These are phyloP conservation scores for Eilema caniola DNA, from an alignment of 2,888 invertebrate species.

Conservation along the genomic window DNA sequence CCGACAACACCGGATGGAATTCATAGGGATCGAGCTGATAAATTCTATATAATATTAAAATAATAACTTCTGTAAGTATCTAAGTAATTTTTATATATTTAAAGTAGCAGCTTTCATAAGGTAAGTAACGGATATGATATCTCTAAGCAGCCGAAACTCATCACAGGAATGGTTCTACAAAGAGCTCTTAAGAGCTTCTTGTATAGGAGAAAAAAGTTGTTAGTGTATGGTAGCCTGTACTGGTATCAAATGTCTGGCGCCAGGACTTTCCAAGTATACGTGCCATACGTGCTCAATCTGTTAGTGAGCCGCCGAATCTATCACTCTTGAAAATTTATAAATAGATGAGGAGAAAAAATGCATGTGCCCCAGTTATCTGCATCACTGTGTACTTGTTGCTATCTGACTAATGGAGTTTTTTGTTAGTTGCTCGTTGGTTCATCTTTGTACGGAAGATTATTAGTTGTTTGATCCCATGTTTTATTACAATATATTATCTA, in stretches of 20 bases:
- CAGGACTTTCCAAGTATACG: conserved; percentile 59
- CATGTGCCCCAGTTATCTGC: conserved; percentile 72
- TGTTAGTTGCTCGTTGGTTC: conserved; percentile 31
- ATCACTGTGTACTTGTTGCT: conserved; percentile 48
- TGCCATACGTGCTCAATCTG: conserved; percentile 59
- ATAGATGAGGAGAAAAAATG: conserved; percentile 76
- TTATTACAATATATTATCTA: neutral
- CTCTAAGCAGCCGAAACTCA: conserved; percentile 1
- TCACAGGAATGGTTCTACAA: conserved; percentile 37
- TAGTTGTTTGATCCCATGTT: neutral
- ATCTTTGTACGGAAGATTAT: conserved; percentile 16
- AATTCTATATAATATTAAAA: neutral
- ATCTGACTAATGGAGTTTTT: conserved; percentile 59
- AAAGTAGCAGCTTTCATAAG: neutral
- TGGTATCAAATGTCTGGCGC: conserved; percentile 69
- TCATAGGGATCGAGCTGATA: neutral
- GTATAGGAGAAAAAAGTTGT: conserved; percentile 11
- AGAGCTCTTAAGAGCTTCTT: conserved; percentile 51
- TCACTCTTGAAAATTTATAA: conserved; percentile 66
- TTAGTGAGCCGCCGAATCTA: conserved; percentile 67
- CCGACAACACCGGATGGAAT: neutral
- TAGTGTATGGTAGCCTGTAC: conserved; percentile 8
- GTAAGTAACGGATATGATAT: conserved; percentile 10
- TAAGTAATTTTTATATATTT: neutral
- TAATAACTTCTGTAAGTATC: neutral